Percentiles rank a stretch among this genome's conserved stretches.
These are phyloP conservation scores for Ageneiosus marmoratus DNA, from an alignment of 2,113 vertebrate genomes.

Conservation along the genomic window DNA sequence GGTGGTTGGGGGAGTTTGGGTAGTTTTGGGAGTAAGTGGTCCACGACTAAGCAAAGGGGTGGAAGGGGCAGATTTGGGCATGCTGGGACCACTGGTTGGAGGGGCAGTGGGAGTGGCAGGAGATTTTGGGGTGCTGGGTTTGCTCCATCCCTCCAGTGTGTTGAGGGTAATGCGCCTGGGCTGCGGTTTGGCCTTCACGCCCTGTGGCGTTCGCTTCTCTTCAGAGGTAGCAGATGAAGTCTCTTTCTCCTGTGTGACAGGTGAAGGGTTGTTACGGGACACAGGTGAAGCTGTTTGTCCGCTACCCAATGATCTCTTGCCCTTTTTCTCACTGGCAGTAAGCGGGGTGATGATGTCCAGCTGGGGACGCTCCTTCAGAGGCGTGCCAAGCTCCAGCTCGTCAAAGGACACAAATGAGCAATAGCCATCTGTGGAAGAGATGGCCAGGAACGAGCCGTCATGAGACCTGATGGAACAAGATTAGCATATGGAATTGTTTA, in stretches of 20 bases:
- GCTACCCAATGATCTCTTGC: conserved; percentile 70
- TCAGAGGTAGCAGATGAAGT: conserved; percentile 59
- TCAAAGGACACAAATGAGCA: conserved; percentile 94
- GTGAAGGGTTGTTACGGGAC: conserved; percentile 48
- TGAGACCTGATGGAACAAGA: conserved; percentile 78
- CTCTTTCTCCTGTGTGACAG: conserved; percentile 63
- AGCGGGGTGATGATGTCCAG: conserved; percentile 71
- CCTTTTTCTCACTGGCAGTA: conserved; percentile 80
- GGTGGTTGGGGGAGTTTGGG: conserved; percentile 34
- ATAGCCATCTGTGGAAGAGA: conserved; percentile 96
- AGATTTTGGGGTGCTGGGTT: conserved; percentile 66
- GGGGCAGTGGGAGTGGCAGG: conserved; percentile 50
- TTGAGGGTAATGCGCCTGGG: conserved; percentile 87
- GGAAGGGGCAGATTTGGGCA: conserved; percentile 58
- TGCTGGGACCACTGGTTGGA: conserved; percentile 53
- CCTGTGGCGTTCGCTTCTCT: conserved; percentile 72
- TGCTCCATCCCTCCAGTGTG: conserved; percentile 90
- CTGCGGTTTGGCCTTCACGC: conserved; percentile 71
- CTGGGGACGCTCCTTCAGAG: conserved; percentile 84
- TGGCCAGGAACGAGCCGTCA: conserved; percentile 89
- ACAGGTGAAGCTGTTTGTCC: conserved; percentile 58
- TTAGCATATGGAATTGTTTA: not conserved
- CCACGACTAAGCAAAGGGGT: conserved; percentile 20
- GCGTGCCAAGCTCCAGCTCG: conserved; percentile 83
- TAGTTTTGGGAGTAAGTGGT: conserved; percentile 39